phyloP scores from a whole-genome alignment of 2,113 vertebrate genomes.

The Ivindomyrus marchei region DNA sequence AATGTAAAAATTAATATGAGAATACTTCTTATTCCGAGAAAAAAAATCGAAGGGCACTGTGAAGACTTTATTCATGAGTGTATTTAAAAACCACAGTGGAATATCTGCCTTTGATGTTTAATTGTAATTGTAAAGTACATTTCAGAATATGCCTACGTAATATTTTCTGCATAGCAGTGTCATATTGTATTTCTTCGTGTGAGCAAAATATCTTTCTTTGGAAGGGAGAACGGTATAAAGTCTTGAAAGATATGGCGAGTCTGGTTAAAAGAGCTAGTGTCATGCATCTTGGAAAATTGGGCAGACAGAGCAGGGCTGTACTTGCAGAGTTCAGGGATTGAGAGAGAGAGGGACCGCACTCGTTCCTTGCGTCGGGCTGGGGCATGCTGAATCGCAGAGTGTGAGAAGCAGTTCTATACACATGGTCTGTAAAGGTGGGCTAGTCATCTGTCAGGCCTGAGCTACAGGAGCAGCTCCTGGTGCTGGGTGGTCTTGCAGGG shows the following conservation, averaged over 20 bases:
- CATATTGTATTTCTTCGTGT: constrained; percentile 47
- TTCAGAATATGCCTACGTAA: constrained; percentile 70
- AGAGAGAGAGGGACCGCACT: background rate
- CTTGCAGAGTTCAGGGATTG: background rate
- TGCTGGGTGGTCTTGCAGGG: constrained; percentile 46
- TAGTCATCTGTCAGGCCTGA: constrained; percentile 20
- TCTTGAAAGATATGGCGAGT: constrained; percentile 3
- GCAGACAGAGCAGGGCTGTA: constrained; percentile 6
- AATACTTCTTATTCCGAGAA: constrained; percentile 51
- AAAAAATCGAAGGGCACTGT: constrained; percentile 45
- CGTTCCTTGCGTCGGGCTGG: background rate
- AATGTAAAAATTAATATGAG: constrained; percentile 35
- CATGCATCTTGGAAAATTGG: constrained; percentile 21
- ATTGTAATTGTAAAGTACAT: constrained; percentile 71
- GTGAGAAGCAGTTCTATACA: constrained; percentile 17
- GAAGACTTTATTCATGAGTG: constrained; percentile 57
- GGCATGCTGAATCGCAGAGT: background rate
- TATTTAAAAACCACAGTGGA: constrained; percentile 67
- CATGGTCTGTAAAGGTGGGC: constrained; percentile 24
- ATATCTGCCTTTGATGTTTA: constrained; percentile 72
- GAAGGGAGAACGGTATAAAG: constrained; percentile 4
- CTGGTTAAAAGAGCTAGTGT: constrained; percentile 22
- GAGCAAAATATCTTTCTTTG: constrained; percentile 31
- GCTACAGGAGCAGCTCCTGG: constrained; percentile 22
- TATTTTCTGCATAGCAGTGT: constrained; percentile 54